phyloP scores from a whole-genome alignment of 2,888 invertebrate genomes.

The Lycophotia porphyrea region DNA sequence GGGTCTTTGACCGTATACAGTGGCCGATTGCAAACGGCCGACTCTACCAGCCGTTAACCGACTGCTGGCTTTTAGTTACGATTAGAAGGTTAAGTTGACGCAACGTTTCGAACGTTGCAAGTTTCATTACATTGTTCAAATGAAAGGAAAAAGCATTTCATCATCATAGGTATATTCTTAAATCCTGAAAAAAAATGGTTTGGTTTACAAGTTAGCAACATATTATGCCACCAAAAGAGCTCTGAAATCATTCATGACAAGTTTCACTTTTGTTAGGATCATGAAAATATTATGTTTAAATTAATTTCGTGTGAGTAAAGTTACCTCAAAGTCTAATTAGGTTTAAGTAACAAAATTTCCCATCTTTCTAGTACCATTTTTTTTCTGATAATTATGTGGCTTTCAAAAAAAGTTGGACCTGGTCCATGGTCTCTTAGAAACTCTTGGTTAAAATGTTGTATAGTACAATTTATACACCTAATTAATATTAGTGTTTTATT shows the following conservation, averaged over 20 bases:
- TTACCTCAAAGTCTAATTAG: background rate
- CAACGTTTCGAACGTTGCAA: background rate
- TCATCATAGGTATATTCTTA: too few species aligned
- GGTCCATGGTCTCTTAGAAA: background rate
- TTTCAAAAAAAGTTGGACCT: background rate
- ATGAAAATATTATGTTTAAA: background rate
- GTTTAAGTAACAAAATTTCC: too few species aligned
- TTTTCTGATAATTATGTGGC: too few species aligned
- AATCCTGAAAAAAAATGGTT: too few species aligned
- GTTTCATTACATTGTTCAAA: background rate
- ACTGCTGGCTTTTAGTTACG: constrained; percentile 46
- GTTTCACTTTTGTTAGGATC: background rate
- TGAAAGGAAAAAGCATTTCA: background rate
- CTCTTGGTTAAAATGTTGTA: background rate
- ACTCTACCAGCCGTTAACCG: constrained; percentile 14
- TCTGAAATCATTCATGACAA: background rate
- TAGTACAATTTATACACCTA: background rate
- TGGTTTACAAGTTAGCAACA: too few species aligned
- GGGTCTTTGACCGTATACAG: constrained; percentile 88
- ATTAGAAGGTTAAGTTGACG: background rate
- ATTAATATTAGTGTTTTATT: background rate
- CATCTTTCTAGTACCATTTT: too few species aligned
- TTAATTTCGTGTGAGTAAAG: background rate
- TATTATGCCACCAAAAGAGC: too few species aligned
- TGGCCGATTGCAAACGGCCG: constrained; percentile 63